These are phyloP conservation scores for Gisinianus flammeolus DNA, from an alignment of 2,888 invertebrate species.

Conservation along the genomic window DNA sequence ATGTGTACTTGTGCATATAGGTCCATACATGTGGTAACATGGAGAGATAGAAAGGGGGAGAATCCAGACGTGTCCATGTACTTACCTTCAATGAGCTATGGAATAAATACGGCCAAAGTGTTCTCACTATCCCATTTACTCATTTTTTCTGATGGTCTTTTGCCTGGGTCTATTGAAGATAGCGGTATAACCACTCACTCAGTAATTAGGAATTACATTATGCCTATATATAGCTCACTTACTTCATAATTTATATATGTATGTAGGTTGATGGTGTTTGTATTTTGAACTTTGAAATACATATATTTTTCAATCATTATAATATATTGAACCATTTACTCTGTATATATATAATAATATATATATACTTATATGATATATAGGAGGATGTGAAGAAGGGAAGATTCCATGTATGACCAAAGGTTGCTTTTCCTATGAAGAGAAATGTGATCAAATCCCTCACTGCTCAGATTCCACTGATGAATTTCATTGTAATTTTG, in stretches of 20 bases:
- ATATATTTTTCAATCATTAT: too few species aligned
- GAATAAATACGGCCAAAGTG: slow-evolving; percentile 65
- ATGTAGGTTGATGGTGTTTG: too few species aligned
- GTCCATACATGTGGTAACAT: slow-evolving; percentile 59
- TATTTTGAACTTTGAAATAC: too few species aligned
- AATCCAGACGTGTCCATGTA: slow-evolving; percentile 60
- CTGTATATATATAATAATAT: too few species aligned
- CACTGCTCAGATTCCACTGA: slow-evolving; percentile 63
- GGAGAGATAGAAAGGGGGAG: slow-evolving; percentile 60
- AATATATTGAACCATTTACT: too few species aligned
- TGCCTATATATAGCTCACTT: too few species aligned
- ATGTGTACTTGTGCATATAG: too few species aligned
- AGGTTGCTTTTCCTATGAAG: slow-evolving; percentile 61
- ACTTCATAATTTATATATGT: too few species aligned
- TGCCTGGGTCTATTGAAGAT: slow-evolving; percentile 23
- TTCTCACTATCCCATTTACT: slow-evolving; percentile 64
- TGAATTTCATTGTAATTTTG: slow-evolving; percentile 62
- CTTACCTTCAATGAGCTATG: slow-evolving; percentile 64
- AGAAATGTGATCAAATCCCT: slow-evolving; percentile 63
- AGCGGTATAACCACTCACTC: slow-evolving; percentile 8
- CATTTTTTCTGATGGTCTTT: slow-evolving; percentile 44
- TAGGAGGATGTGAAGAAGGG: slow-evolving; percentile 37
- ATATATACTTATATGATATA: too few species aligned
- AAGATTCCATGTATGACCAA: slow-evolving; percentile 61
- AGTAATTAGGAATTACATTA: background rate